These are phyloP conservation scores for Umimayanthus kanabou DNA, from an alignment of 92 coral and sea anemone species.

Conservation along the genomic window DNA sequence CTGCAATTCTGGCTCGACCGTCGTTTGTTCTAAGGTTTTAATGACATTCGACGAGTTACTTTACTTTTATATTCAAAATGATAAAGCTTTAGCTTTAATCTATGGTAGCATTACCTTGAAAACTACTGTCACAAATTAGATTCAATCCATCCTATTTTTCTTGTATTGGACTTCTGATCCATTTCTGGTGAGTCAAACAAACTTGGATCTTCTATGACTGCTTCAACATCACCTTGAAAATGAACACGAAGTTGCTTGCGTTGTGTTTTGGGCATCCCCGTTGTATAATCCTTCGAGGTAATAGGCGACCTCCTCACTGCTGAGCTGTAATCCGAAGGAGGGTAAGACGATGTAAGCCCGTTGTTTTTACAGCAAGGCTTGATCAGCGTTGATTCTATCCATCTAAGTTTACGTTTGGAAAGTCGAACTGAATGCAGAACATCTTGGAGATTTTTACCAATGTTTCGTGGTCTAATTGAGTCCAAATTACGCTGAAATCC, in stretches of 20 bases:
- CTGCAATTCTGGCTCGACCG: too few relatives aligned
- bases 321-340: neutral
- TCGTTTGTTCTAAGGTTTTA: too few relatives aligned
- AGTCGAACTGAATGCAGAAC: neutral
- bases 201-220: neutral
- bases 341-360: neutral
- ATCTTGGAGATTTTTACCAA: neutral
- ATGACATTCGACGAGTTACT: too few relatives aligned
- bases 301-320: neutral
- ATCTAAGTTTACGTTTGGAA: neutral
- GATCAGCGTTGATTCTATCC: constrained; percentile 11
- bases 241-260: constrained; percentile 3
- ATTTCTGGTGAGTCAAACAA: neutral
- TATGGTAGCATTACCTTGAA: neutral
- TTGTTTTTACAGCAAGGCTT: constrained; percentile 6
- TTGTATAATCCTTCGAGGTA: neutral
- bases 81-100: too few relatives aligned
- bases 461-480: neutral
- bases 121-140: constrained; percentile 7
- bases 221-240: neutral
- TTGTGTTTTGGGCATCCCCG: neutral
- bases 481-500: neutral
- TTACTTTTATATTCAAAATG: too few relatives aligned
- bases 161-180: neutral
- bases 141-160: constrained; percentile 26